Conservation (phyloP, 2,888 invertebrate species). For the Notodonta dromedarius region DNA sequence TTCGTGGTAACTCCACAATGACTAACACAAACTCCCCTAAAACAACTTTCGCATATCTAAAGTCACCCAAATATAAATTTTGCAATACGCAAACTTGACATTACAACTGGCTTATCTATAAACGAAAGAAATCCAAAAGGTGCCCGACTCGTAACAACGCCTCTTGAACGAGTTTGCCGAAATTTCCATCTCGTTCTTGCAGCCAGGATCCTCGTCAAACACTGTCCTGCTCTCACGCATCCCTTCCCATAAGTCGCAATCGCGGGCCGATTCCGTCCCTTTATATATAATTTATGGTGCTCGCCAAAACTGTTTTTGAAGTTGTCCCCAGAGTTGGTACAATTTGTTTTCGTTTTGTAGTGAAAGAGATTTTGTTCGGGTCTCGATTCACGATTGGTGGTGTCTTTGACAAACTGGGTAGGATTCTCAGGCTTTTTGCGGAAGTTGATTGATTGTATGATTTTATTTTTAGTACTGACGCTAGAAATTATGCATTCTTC, state of each 20-base stretch:
- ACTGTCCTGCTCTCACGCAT: constrained; percentile 19
- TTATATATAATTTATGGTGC: constrained; percentile 44
- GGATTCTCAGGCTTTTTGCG: background rate
- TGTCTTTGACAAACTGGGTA: constrained; percentile 11
- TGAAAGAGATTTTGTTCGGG: constrained; percentile 32
- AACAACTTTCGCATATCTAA: background rate
- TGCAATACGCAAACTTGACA: constrained; percentile 28
- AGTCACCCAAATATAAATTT: constrained; percentile 5
- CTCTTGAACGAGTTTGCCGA: constrained; percentile 24
- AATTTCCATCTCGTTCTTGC: constrained; percentile 10
- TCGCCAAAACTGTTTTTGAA: constrained; percentile 44
- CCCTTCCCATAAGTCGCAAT: constrained; percentile 28
- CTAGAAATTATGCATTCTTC: too few species aligned
- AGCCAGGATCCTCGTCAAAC: constrained; percentile 11
- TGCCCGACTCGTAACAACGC: constrained; percentile 32
- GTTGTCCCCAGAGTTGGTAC: constrained; percentile 29
- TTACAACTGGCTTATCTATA: constrained; percentile 43
- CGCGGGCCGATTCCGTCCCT: constrained; percentile 31
- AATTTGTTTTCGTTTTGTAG: constrained; percentile 37
- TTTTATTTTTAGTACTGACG: too few species aligned
- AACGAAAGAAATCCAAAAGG: constrained; percentile 33
- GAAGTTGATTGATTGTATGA: background rate
- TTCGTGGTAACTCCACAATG: too few species aligned
- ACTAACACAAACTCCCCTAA: background rate
- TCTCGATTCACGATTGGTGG: constrained; percentile 15